Base-by-base conservation (phyloP, 2,113 vertebrate genomes). In the Ammodytes dubius region DNA sequence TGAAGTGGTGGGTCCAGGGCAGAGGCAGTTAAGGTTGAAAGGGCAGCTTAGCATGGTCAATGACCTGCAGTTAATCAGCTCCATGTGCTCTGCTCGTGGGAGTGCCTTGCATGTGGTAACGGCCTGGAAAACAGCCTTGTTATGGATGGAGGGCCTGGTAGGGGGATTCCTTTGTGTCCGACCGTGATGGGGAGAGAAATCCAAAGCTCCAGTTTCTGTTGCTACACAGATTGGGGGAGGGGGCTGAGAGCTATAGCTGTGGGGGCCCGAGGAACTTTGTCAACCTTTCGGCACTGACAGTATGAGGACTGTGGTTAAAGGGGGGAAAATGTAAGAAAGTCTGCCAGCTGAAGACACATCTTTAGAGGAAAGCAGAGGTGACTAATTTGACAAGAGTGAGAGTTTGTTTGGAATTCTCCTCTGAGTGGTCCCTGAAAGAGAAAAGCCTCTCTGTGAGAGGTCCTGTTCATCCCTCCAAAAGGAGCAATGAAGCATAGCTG, bases 41-140 rank as follows among this genome's bases (percentile, higher is more conserved):
- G 80, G 59, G 39, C 79, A 77, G 89, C 77, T 84, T 56, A 74
- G 83, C 7, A 3, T 82, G 79, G 84, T 83, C 83, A 71, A 5
- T 92, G 89, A 92, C 88, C 88, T 91, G 90, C 89, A 83, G 75
- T 88, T 92, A 92, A 92, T 93, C 75, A 58, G 85, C 47, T 57
- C 83, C 85, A 82, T 80, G 78, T 84, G 80, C 84, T 79, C 68
- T 19, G 83, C 84, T 72, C 84, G 83, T 89, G 87, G 75, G 91
- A 92, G 90, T 79, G 78, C 70, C 66, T 83, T 54, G 49, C 61
- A 88, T 91, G 88, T 74, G 78, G 82, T 60, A 88, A 90, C 89
- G 78, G 89, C 86, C 88, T 89, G 86, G 77, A 74, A 89, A 91
- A 87, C 86, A 80, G 27, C 56, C 74, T 87, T 89, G 90, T 89